A percentile compares a stretch with the other conserved stretches of the same genome.
phyloP scores from a whole-genome alignment of 1,140 invertebrate genomes.

The Cardiocondyla obscurior region DNA sequence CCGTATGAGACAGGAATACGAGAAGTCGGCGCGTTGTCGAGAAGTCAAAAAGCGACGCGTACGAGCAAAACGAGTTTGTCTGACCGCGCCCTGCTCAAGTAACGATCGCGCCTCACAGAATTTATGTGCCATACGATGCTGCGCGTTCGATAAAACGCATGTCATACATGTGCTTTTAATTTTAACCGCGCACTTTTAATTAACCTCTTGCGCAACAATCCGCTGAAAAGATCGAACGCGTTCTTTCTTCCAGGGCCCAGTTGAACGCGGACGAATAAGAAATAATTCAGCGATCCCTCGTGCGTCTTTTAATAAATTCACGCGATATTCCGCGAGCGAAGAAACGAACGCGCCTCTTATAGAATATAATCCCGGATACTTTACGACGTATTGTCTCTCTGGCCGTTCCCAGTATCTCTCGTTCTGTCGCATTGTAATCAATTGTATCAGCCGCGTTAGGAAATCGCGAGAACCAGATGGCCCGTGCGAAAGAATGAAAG shows the following conservation, averaged over 20 bases:
- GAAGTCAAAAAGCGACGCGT: constrained; percentile 65
- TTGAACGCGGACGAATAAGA: not conserved
- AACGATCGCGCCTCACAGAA: constrained; percentile 63
- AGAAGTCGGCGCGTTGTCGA: constrained; percentile 59
- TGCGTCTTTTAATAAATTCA: not conserved
- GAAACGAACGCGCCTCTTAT: not conserved
- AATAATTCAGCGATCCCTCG: constrained; percentile 1
- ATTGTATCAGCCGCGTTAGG: constrained; percentile 29
- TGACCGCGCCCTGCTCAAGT: constrained; percentile 59
- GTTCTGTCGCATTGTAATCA: not conserved
- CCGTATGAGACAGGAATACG: constrained; percentile 49
- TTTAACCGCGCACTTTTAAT: constrained; percentile 25
- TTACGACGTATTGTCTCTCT: constrained; percentile 25
- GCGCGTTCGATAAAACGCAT: not conserved
- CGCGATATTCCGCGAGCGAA: not conserved
- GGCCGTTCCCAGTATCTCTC: constrained; percentile 10
- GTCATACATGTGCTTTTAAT: not conserved
- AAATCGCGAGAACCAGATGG: constrained; percentile 21
- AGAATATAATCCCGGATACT: constrained; percentile 8
- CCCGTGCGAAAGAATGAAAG: constrained; percentile 12
- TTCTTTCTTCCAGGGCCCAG: not conserved
- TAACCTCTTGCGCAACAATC: not conserved
- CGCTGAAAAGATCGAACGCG: not conserved
- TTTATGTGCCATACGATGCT: constrained; percentile 42
- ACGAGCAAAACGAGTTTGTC: constrained; percentile 63